A percentile compares a stretch with the other conserved stretches of the same genome.
Conservation (phyloP, 1,140 invertebrate species). For the Polypedilum pembai region DNA sequence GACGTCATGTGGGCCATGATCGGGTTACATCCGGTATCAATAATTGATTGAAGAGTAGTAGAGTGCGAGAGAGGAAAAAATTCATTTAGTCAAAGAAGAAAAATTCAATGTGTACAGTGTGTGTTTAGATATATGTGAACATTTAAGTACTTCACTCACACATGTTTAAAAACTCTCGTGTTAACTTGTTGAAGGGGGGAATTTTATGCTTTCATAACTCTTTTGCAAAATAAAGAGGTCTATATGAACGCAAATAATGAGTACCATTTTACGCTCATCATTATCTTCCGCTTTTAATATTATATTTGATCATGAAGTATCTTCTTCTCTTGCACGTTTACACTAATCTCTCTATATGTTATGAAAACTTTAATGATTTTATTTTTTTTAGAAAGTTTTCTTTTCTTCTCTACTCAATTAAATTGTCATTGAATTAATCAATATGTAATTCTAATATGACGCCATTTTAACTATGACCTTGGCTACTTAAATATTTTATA, state of each 20-base stretch:
- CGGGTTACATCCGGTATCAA: conserved; percentile 22
- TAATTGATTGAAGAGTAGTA: conserved; percentile 20
- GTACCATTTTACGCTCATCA: conserved; percentile 11
- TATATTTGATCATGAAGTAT: neutral
- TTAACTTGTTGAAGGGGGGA: conserved; percentile 10
- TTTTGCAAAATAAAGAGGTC: neutral
- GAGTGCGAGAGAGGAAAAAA: neutral
- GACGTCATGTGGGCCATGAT: conserved; percentile 13
- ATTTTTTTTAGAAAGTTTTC: too few relatives aligned
- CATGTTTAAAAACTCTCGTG: neutral
- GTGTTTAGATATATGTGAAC: neutral
- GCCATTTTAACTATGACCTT: neutral
- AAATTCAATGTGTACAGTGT: neutral
- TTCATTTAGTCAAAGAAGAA: neutral
- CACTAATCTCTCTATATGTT: neutral
- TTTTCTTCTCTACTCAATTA: too few relatives aligned
- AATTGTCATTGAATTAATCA: too few relatives aligned
- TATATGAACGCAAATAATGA: neutral
- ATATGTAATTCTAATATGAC: too few relatives aligned
- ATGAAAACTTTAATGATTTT: too few relatives aligned
- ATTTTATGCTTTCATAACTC: conserved; percentile 7
- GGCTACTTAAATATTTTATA: neutral
- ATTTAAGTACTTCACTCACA: neutral
- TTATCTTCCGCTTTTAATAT: conserved; percentile 4
- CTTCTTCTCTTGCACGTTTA: neutral